A percentile compares a stretch with the other conserved stretches of the same genome.
These are phyloP conservation scores for Rattus rattus DNA, from an alignment of 2,113 vertebrate genomes.

Conservation along the genomic window DNA sequence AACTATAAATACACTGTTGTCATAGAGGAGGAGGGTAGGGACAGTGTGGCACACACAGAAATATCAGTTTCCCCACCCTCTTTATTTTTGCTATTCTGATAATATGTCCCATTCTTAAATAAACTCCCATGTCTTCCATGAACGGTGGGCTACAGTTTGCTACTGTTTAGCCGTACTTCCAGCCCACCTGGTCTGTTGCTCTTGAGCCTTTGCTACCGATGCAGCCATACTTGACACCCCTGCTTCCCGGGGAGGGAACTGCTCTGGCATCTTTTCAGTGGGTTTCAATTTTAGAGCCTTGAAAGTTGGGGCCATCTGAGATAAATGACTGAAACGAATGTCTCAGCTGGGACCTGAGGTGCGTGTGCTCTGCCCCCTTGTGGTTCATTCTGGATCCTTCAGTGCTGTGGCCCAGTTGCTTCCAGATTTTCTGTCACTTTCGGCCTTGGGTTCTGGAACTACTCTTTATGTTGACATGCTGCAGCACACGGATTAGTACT, in stretches of 20 bases:
- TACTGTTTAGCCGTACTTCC: slow-evolving; percentile 71
- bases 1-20: background rate
- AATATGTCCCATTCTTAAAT: slow-evolving; percentile 66
- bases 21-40: background rate
- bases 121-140: slow-evolving; percentile 73
- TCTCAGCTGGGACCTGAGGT: slow-evolving; percentile 77
- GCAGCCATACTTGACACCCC: slow-evolving; percentile 64
- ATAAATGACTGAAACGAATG: slow-evolving; percentile 62
- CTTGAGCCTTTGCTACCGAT: slow-evolving; percentile 69
- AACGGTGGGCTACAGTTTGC: slow-evolving; percentile 72
- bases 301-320: slow-evolving; percentile 55
- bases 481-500: slow-evolving; percentile 20
- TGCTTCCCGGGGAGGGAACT: slow-evolving; percentile 51
- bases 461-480: background rate
- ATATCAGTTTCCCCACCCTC: background rate
- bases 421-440: slow-evolving; percentile 43
- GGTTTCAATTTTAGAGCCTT: slow-evolving; percentile 48
- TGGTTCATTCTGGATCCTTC: slow-evolving; percentile 79
- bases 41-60: slow-evolving; percentile 47
- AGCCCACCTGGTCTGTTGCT: slow-evolving; percentile 61
- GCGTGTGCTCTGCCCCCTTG: slow-evolving; percentile 68
- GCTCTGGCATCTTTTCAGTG: slow-evolving; percentile 60
- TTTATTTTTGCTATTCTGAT: slow-evolving; percentile 74
- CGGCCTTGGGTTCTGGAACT: slow-evolving; percentile 51
- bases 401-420: slow-evolving; percentile 53